phyloP scores from a whole-genome alignment of 1,140 invertebrate genomes.

The Gerris buenoi region DNA sequence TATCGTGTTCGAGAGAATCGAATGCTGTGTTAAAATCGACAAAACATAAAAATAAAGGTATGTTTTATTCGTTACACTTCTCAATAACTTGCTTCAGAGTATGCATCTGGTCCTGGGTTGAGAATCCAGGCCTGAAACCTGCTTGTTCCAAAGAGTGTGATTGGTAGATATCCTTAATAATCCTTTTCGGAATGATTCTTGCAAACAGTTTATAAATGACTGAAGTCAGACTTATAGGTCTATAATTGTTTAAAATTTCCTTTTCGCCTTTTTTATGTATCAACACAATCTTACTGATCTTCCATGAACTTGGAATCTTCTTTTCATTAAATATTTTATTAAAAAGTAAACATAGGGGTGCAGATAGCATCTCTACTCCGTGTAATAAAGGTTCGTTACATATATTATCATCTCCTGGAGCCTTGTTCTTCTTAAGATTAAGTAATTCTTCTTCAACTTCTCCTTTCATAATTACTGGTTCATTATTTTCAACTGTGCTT shows the following conservation, averaged over 20 bases:
- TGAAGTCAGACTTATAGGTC: slow-evolving; percentile 25
- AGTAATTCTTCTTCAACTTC: background rate
- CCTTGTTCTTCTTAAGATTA: background rate
- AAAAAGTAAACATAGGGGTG: background rate
- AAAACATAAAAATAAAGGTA: slow-evolving; percentile 5
- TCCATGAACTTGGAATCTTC: background rate
- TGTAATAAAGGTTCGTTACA: background rate
- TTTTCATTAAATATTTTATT: background rate
- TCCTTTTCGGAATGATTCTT: slow-evolving; percentile 19
- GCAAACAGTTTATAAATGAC: slow-evolving; percentile 23
- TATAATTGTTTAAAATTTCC: slow-evolving; percentile 24
- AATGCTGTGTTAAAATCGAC: slow-evolving; percentile 3
- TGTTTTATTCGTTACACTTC: slow-evolving; percentile 11
- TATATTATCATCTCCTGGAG: background rate
- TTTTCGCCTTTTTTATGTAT: slow-evolving; percentile 24
- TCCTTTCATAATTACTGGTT: background rate
- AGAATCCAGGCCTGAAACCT: slow-evolving; percentile 24
- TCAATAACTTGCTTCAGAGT: slow-evolving; percentile 9
- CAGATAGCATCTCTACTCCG: background rate
- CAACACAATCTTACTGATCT: background rate
- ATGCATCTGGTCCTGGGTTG: slow-evolving; percentile 14
- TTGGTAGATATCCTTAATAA: slow-evolving; percentile 21
- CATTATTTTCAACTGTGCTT: background rate
- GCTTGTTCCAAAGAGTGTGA: slow-evolving; percentile 27
- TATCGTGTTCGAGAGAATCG: background rate